Percentiles rank a stretch among this genome's conserved stretches.
Evolutionary conservation across 2,888 invertebrate genomes (phyloP).

Genomic region (Leucophenga montana): DNA sequence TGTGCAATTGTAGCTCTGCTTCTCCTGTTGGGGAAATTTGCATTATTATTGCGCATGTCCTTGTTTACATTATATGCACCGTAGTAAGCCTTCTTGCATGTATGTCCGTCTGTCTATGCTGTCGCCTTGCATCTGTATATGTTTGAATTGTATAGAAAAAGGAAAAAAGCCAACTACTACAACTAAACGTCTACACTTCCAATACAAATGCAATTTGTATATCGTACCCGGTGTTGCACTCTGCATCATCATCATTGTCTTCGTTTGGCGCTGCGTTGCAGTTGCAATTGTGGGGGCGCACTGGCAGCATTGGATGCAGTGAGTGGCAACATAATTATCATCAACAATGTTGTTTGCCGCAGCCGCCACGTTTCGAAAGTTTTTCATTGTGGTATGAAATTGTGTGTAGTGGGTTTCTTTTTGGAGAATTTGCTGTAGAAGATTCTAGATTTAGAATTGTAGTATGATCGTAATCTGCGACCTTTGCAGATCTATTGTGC

Average conservation of each 20-base stretch:
- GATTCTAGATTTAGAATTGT: constrained; percentile 32
- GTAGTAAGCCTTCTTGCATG: constrained; percentile 37
- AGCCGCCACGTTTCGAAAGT: background rate
- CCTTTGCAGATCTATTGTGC: too few species aligned
- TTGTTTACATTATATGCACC: constrained; percentile 63
- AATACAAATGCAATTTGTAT: constrained; percentile 31
- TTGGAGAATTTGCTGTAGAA: background rate
- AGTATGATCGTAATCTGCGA: too few species aligned
- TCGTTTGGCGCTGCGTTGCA: constrained; percentile 28
- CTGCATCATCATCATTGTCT: constrained; percentile 6
- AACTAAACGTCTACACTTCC: constrained; percentile 48
- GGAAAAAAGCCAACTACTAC: constrained; percentile 61
- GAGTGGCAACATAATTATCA: constrained; percentile 1
- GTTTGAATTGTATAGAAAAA: constrained; percentile 54
- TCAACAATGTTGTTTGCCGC: background rate
- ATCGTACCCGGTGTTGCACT: constrained; percentile 32
- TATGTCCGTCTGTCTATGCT: constrained; percentile 28
- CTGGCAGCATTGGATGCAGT: too few species aligned
- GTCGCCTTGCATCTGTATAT: constrained; percentile 35
- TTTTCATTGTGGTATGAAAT: too few species aligned
- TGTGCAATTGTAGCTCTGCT: constrained; percentile 56
- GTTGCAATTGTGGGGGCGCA: constrained; percentile 40
- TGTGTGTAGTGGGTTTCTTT: too few species aligned
- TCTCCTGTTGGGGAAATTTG: constrained; percentile 54
- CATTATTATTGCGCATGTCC: constrained; percentile 58